Conservation (phyloP, 2,888 invertebrate species). For the Germaria angustata region DNA sequence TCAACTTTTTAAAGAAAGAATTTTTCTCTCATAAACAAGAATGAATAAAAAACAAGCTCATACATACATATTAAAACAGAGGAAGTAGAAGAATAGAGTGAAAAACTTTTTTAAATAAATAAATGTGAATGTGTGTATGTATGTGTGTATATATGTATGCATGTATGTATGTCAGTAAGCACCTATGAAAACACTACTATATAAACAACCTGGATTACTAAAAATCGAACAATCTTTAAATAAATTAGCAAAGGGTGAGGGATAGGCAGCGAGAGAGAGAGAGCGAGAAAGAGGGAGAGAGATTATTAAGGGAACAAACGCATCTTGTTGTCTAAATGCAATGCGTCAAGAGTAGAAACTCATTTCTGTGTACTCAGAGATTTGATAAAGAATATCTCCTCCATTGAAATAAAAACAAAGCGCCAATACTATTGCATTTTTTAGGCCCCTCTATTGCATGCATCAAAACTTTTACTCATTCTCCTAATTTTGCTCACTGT, state of each 20-base stretch:
- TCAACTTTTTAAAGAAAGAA: slow-evolving; percentile 2
- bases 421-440: slow-evolving; percentile 35
- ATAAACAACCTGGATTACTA: slow-evolving; percentile 37
- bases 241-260: background rate
- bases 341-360: background rate
- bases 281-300: background rate
- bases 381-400: background rate
- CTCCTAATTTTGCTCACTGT: slow-evolving; percentile 25
- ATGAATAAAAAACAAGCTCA: background rate
- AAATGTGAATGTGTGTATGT: too few relatives aligned
- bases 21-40: slow-evolving; percentile 50
- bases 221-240: background rate
- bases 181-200: slow-evolving; percentile 1
- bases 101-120: slow-evolving; percentile 2
- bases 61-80: background rate
- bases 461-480: slow-evolving; percentile 17
- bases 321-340: slow-evolving; percentile 8
- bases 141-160: too few relatives aligned
- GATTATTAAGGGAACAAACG: slow-evolving; percentile 15
- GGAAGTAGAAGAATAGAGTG: slow-evolving; percentile 17
- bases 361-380: background rate
- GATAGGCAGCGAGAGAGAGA: too few relatives aligned
- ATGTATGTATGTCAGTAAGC: too few relatives aligned
- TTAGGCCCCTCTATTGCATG: slow-evolving; percentile 6
- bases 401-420: background rate